These are phyloP conservation scores for Somateria mollissima DNA, from an alignment of 2,797 vertebrate genomes.

Conservation along the genomic window DNA sequence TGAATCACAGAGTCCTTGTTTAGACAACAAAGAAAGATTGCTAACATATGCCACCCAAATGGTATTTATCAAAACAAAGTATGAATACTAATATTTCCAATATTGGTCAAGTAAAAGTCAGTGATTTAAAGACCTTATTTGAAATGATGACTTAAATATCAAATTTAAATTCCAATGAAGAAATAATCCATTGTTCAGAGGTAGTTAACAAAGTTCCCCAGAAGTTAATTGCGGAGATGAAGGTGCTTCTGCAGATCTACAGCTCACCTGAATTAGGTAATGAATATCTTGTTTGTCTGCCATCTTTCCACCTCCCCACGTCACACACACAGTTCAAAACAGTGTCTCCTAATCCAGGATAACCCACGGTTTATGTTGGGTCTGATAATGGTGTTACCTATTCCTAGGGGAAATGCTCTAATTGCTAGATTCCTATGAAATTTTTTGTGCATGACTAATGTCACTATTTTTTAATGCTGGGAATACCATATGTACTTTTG, in stretches of 20 bases:
- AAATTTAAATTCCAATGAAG: background rate
- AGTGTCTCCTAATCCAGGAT: accelerated
- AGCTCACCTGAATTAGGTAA: background rate
- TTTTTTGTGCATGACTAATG: background rate
- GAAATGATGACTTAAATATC: background rate
- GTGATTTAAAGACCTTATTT: background rate
- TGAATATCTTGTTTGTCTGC: background rate
- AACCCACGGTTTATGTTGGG: background rate
- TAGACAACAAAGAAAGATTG: background rate
- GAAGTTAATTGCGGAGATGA: background rate
- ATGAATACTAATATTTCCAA: background rate
- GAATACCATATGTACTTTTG: background rate
- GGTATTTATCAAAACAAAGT: background rate
- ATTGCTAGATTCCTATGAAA: background rate
- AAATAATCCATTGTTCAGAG: background rate
- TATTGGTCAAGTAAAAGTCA: background rate
- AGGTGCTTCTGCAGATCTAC: background rate
- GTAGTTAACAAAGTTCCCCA: background rate
- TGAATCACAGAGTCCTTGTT: background rate
- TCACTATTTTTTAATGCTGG: background rate
- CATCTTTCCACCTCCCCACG: background rate
- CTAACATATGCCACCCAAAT: background rate
- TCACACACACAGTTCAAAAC: background rate
- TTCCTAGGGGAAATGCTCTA: background rate
- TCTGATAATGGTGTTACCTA: background rate